A percentile compares a stretch with the other conserved stretches of the same genome.
Conservation (phyloP, 2,888 invertebrate genomes). For the Cistogaster globosa region DNA sequence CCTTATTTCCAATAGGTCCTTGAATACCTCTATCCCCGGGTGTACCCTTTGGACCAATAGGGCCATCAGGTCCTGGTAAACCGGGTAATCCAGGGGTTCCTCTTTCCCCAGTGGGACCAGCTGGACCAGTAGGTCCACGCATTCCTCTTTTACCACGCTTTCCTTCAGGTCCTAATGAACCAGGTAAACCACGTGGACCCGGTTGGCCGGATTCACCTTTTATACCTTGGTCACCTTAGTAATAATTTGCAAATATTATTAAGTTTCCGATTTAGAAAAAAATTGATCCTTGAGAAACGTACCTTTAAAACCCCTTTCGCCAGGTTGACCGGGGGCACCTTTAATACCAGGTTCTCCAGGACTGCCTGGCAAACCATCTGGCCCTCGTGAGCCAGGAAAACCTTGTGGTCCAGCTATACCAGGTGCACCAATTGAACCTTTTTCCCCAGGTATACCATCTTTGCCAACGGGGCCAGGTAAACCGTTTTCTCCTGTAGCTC, state of each 20-base stretch:
- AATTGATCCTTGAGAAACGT: background rate
- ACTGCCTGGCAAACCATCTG: slow-evolving; percentile 89
- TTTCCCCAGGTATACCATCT: slow-evolving; percentile 92
- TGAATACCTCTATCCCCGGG: slow-evolving; percentile 88
- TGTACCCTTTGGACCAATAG: slow-evolving; percentile 90
- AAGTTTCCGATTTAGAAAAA: background rate
- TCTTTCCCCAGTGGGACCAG: slow-evolving; percentile 88
- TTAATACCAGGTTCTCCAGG: slow-evolving; percentile 89
- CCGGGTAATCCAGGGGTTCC: slow-evolving; percentile 80
- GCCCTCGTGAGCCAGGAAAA: slow-evolving; percentile 91
- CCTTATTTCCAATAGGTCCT: slow-evolving; percentile 87
- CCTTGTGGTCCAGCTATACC: slow-evolving; percentile 91
- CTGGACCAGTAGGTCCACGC: slow-evolving; percentile 88
- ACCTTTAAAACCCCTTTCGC: slow-evolving; percentile 91
- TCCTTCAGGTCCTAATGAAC: slow-evolving; percentile 88
- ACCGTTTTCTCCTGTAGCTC: slow-evolving; percentile 90
- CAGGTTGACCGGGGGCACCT: slow-evolving; percentile 89
- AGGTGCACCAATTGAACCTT: slow-evolving; percentile 89
- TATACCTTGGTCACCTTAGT: slow-evolving; percentile 86
- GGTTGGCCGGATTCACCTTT: slow-evolving; percentile 90
- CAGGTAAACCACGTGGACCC: slow-evolving; percentile 90
- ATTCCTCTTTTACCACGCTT: slow-evolving; percentile 92
- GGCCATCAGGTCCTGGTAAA: slow-evolving; percentile 90
- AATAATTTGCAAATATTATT: too few relatives aligned
- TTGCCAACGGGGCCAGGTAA: slow-evolving; percentile 89